A percentile compares a stretch with the other conserved stretches of the same genome.
These are phyloP conservation scores for Spilosoma lubricipeda DNA, from an alignment of 2,888 invertebrate species.

Conservation along the genomic window DNA sequence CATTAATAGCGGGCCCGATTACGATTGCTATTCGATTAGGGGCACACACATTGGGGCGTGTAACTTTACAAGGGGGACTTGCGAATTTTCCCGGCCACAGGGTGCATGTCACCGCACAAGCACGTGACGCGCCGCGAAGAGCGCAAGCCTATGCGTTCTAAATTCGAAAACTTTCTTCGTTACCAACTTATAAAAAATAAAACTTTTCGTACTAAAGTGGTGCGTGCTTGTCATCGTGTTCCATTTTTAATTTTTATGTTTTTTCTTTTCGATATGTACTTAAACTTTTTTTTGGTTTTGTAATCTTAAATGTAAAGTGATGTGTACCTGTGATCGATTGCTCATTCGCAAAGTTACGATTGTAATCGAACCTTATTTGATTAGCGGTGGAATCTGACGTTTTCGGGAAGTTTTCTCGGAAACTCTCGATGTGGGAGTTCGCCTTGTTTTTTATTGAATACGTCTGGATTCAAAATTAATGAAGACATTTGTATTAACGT, in stretches of 20 bases:
- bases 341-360: slow-evolving; percentile 63
- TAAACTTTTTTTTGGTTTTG: slow-evolving; percentile 40
- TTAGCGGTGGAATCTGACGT: slow-evolving; percentile 74
- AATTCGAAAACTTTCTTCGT: slow-evolving; percentile 57
- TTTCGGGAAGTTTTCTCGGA: slow-evolving; percentile 78
- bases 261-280: slow-evolving; percentile 26
- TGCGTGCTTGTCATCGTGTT: slow-evolving; percentile 27
- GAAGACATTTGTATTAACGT: slow-evolving; percentile 77
- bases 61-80: slow-evolving; percentile 67
- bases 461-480: slow-evolving; percentile 68
- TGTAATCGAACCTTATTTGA: slow-evolving; percentile 71
- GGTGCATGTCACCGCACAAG: slow-evolving; percentile 79
- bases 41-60: slow-evolving; percentile 58
- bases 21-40: slow-evolving; percentile 78
- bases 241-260: slow-evolving; percentile 17
- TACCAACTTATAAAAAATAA: slow-evolving; percentile 25
- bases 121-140: slow-evolving; percentile 80
- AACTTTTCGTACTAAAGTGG: slow-evolving; percentile 30
- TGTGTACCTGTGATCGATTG: slow-evolving; percentile 53
- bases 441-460: slow-evolving; percentile 64
- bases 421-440: slow-evolving; percentile 79
- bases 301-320: slow-evolving; percentile 58
- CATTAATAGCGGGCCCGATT: slow-evolving; percentile 73
- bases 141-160: slow-evolving; percentile 77
- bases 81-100: slow-evolving; percentile 76